Percentiles rank a stretch among this genome's conserved stretches.
These are phyloP conservation scores for Hozukius guyotensis DNA, from an alignment of 2,797 vertebrate genomes.

Conservation along the genomic window DNA sequence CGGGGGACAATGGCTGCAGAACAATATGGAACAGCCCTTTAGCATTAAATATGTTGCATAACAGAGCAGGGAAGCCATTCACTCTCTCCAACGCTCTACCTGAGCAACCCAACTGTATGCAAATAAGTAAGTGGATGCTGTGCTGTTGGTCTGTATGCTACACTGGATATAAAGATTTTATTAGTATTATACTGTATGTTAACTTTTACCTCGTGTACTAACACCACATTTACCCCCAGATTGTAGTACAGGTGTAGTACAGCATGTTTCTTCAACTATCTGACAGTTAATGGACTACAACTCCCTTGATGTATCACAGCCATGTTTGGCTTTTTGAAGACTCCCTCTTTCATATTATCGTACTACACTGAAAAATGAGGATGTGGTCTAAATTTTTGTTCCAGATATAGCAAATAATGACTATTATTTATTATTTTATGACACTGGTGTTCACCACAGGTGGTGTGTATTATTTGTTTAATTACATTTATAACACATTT, in stretches of 20 bases:
- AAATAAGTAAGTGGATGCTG: constrained; percentile 34
- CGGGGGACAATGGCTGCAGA: constrained; percentile 80
- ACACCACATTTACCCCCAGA: neutral
- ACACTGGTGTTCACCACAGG: neutral
- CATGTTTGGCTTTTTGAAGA: constrained; percentile 4
- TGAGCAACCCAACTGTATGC: constrained; percentile 49
- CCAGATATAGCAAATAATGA: neutral
- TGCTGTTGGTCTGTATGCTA: neutral
- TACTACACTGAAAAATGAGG: neutral
- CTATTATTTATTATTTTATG: neutral
- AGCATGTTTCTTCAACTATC: neutral
- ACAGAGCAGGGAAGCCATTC: constrained; percentile 74
- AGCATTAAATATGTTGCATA: constrained; percentile 80
- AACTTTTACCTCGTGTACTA: constrained; percentile 3
- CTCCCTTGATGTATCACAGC: constrained; percentile 16
- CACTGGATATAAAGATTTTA: constrained; percentile 7
- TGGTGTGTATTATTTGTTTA: neutral
- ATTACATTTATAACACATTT: neutral
- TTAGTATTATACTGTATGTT: neutral
- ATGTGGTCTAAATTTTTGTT: neutral
- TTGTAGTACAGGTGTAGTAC: neutral
- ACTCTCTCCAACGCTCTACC: constrained; percentile 36
- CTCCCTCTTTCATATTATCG: neutral
- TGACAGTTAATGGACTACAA: constrained; percentile 16
- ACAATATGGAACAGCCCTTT: constrained; percentile 84